Evolutionary conservation across 1,140 invertebrate genomes (phyloP).

Genomic region (Saccostrea echinata): DNA sequence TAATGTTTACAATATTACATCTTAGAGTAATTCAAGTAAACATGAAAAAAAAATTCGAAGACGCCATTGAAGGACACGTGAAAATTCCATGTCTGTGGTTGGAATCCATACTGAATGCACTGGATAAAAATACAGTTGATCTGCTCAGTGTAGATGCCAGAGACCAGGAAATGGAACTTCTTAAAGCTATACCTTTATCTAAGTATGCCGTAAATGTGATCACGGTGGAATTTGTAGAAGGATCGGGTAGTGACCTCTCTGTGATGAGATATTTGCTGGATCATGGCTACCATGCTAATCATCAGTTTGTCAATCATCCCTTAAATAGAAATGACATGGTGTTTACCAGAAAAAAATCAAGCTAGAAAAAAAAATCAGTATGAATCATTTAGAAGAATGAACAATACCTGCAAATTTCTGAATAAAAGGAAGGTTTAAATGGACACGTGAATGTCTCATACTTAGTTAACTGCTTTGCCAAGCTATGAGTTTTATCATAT

Average conservation of each 20-base stretch:
- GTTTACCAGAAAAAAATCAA: conserved; percentile 8
- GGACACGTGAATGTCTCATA: no score
- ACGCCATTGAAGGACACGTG: background rate
- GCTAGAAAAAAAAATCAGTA: no score
- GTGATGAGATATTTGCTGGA: conserved; percentile 8
- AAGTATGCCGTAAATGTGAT: conserved; percentile 18
- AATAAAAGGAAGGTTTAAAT: no score
- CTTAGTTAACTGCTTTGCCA: no score
- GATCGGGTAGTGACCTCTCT: background rate
- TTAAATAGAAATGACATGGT: conserved; percentile 30
- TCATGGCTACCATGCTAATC: background rate
- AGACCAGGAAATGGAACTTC: conserved; percentile 35
- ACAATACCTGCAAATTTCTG: no score
- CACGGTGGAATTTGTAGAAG: conserved; percentile 33
- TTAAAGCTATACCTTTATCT: conserved; percentile 30
- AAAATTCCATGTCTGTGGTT: background rate
- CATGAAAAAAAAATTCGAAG: background rate
- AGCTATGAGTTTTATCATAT: no score
- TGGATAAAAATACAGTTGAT: background rate
- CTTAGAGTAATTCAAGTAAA: conserved; percentile 20
- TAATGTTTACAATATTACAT: background rate
- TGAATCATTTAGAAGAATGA: no score
- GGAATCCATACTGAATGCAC: conserved; percentile 24
- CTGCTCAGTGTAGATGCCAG: conserved; percentile 37
- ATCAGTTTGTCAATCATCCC: conserved; percentile 34